Evolutionary conservation across 2,888 invertebrate genomes (phyloP).

Genomic region (Agrotis clavis): DNA sequence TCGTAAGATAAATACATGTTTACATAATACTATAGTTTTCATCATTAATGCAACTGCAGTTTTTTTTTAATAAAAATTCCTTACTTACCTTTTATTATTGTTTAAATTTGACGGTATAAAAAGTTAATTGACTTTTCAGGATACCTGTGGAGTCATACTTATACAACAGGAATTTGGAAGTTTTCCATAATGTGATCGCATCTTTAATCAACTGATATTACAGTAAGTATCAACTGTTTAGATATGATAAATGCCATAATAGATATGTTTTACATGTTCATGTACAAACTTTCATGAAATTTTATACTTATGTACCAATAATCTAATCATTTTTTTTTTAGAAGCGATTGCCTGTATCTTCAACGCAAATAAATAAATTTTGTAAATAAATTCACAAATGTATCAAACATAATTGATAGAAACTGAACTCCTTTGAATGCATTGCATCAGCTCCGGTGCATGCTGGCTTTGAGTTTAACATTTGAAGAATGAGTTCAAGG

Average conservation of each 20-base stretch:
- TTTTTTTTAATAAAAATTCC: conserved; percentile 12
- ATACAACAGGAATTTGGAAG: conserved; percentile 52
- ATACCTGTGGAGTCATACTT: conserved; percentile 46
- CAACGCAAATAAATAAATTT: too few species aligned
- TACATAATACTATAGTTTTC: conserved; percentile 76
- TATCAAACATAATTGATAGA: too few species aligned
- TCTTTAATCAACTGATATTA: not conserved
- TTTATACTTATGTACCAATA: not conserved
- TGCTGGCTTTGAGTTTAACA: too few species aligned
- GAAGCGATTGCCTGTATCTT: too few species aligned
- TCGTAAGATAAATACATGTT: conserved; percentile 69
- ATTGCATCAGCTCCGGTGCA: too few species aligned
- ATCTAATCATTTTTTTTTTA: too few species aligned
- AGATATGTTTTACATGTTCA: too few species aligned
- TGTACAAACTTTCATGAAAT: not conserved
- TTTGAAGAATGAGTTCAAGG: too few species aligned
- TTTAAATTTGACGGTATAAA: conserved; percentile 10
- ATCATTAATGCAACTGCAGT: conserved; percentile 32
- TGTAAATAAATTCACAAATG: too few species aligned
- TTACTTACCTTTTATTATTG: not conserved
- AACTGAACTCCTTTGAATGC: too few species aligned
- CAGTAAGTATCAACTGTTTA: conserved; percentile 23
- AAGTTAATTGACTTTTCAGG: conserved; percentile 40
- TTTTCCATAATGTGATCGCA: conserved; percentile 29
- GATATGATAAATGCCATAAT: not conserved